Percentiles rank a stretch among this genome's conserved stretches.
Evolutionary conservation across 2,113 vertebrate genomes (phyloP).

Genomic region (Lanius ludovicianus): DNA sequence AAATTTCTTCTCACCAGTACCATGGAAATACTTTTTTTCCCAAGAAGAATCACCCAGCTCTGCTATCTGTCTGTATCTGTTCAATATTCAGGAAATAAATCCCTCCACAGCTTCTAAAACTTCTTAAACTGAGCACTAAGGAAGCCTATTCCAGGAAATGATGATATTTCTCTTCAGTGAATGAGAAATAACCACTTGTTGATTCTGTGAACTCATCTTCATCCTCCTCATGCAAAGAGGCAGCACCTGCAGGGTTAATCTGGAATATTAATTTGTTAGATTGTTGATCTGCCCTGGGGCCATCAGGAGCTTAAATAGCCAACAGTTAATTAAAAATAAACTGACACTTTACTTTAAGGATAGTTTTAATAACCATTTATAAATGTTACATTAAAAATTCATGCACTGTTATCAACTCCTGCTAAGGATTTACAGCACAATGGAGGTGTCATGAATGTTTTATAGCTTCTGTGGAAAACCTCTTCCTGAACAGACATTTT

Average conservation of each 20-base stretch:
- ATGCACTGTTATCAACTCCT: conserved; percentile 83
- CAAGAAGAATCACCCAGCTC: neutral
- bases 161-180: neutral
- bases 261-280: conserved; percentile 66
- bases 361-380: conserved; percentile 89
- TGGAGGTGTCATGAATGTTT: conserved; percentile 85
- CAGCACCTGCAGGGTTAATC: conserved; percentile 63
- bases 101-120: neutral
- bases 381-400: conserved; percentile 88
- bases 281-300: conserved; percentile 71
- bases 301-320: conserved; percentile 77
- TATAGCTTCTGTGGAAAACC: conserved; percentile 74
- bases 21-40: neutral
- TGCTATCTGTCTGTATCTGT: neutral
- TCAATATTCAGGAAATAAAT: conserved; percentile 3
- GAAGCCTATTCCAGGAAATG: neutral
- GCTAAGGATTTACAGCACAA: conserved; percentile 85
- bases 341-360: conserved; percentile 85
- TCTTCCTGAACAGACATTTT: conserved; percentile 71
- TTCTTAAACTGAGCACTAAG: neutral
- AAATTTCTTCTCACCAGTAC: neutral
- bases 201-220: neutral
- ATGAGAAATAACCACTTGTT: neutral
- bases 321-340: conserved; percentile 88
- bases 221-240: neutral